Percentiles rank a stretch among this genome's conserved stretches.
phyloP scores from a whole-genome alignment of 2,797 vertebrate genomes.

The Anniella stebbinsi region DNA sequence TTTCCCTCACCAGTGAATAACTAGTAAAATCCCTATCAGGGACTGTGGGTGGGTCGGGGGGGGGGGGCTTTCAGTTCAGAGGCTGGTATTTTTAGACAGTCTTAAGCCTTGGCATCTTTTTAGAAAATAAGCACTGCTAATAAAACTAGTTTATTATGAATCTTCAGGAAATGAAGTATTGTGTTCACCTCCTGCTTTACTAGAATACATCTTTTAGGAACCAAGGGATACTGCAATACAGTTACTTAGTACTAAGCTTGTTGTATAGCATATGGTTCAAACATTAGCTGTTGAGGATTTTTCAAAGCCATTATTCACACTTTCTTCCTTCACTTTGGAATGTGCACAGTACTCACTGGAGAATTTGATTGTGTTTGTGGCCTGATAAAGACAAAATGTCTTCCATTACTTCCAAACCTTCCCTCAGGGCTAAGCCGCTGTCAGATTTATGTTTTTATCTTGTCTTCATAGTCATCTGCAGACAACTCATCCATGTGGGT shows the following conservation, averaged over 20 bases:
- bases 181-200: neutral
- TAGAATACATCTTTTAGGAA: neutral
- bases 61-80: neutral
- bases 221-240: neutral
- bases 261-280: constrained; percentile 14
- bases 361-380: constrained; percentile 48
- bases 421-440: constrained; percentile 51
- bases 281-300: constrained; percentile 25
- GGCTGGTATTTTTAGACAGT: neutral
- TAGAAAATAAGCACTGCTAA: neutral
- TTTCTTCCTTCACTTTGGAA: constrained; percentile 35
- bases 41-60: too few relatives aligned
- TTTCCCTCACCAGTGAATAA: neutral
- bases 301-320: constrained; percentile 45
- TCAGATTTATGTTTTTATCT: constrained; percentile 62
- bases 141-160: neutral
- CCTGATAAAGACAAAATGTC: constrained; percentile 61
- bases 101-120: neutral
- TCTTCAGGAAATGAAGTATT: neutral
- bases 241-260: neutral
- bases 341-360: constrained; percentile 27
- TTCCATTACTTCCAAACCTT: constrained; percentile 55
- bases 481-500: constrained; percentile 20
- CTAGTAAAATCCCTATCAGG: neutral
- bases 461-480: constrained; percentile 48